phyloP scores from a whole-genome alignment of 2,888 invertebrate genomes.

The Cheilosia grossa region DNA sequence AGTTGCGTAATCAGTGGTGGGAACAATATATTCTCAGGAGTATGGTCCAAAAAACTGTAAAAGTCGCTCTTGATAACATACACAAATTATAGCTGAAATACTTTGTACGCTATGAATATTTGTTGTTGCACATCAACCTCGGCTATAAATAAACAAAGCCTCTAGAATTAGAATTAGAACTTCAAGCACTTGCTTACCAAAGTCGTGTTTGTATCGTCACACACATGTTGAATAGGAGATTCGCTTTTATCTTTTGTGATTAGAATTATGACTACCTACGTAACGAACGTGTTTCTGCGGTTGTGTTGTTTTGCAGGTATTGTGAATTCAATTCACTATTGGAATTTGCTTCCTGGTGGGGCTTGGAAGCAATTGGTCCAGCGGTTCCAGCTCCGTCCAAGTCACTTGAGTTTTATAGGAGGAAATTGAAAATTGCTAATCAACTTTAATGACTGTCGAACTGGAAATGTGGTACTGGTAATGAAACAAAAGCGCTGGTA shows the following conservation, averaged over 20 bases:
- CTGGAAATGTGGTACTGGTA: not conserved
- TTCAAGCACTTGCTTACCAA: not conserved
- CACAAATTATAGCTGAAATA: not conserved
- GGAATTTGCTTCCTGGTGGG: no score
- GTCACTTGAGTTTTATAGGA: no score
- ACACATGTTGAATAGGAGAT: not conserved
- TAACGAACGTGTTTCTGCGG: no score
- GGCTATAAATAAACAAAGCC: not conserved
- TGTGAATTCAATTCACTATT: no score
- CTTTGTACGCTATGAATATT: not conserved
- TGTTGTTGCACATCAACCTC: not conserved
- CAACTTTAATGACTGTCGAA: no score
- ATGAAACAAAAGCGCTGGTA: not conserved
- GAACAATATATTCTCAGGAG: not conserved
- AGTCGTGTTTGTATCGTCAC: not conserved
- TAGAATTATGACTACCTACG: no score
- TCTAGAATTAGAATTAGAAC: not conserved
- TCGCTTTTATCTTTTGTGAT: not conserved
- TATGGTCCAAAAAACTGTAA: not conserved
- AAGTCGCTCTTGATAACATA: not conserved
- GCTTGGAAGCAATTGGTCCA: no score
- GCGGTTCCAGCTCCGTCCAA: no score
- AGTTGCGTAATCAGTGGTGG: constrained; percentile 54
- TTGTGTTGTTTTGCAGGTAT: no score
- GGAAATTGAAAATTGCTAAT: no score